A percentile compares a stretch with the other conserved stretches of the same genome.
phyloP scores from a whole-genome alignment of 2,888 invertebrate species.

The Nephrotoma guestfalica region DNA sequence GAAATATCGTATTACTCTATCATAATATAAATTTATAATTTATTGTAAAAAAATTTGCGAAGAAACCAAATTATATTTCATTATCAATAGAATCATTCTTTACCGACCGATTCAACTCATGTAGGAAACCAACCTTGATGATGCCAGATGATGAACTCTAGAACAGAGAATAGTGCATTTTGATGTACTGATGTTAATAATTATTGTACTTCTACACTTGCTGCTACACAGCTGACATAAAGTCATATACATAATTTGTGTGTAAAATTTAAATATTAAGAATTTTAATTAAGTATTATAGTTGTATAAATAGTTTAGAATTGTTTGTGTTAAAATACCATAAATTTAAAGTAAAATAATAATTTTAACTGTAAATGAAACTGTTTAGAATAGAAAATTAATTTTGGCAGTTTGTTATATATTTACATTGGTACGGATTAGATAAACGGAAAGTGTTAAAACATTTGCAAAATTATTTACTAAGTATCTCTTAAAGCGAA shows the following conservation, averaged over 20 bases:
- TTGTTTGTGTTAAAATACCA: background rate
- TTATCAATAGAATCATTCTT: slow-evolving; percentile 26
- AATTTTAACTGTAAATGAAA: too few species aligned
- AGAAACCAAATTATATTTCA: slow-evolving; percentile 7
- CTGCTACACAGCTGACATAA: background rate
- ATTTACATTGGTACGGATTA: background rate
- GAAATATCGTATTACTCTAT: background rate
- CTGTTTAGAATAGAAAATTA: background rate
- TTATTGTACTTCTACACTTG: background rate
- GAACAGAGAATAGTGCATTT: slow-evolving; percentile 2
- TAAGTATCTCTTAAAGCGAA: too few species aligned
- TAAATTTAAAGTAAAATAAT: too few species aligned
- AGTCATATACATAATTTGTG: background rate
- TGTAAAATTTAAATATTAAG: background rate
- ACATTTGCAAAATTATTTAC: too few species aligned
- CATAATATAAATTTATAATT: background rate
- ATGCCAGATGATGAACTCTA: slow-evolving; percentile 9
- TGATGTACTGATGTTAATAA: background rate
- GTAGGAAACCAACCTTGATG: slow-evolving; percentile 33
- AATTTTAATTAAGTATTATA: background rate
- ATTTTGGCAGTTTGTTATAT: background rate
- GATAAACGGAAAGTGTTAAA: too few species aligned
- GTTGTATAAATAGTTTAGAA: background rate
- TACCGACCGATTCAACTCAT: slow-evolving; percentile 32
- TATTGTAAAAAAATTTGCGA: background rate